Evolutionary conservation across 2,797 vertebrate genomes (phyloP), one percentile per base, ranked within the genome.

Genomic region (Enteromius argenteus): DNA sequence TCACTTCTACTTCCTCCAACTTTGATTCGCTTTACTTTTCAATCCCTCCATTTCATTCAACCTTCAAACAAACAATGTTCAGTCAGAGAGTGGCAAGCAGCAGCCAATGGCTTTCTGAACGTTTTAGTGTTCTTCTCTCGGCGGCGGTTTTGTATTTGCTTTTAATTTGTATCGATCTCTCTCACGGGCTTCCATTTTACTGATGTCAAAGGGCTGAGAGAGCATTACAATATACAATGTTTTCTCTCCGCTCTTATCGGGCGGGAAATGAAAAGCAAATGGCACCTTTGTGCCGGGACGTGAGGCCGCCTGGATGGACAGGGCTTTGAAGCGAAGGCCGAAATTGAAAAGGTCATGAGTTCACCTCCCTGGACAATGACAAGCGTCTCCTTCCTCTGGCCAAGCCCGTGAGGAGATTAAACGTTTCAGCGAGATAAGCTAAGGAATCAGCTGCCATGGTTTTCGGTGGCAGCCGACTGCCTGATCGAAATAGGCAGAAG

Each of bases 91-190:
- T 92, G 91, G 91, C 90, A 84, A 87, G 79, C 77, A 83, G 86
- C 88, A 89, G 88, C 85, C 90, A 92, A 94, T 90, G 88, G 91
- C 92, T 94, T 95, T 94, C 90, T 90, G 89, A 92, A 91, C 86
- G 80, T 80, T 85, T 85, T 89, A 86, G 91, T 91, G 91, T 92
- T 91, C 88, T 86, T 81, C 42, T 84, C 60, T 17, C 87, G 78
- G 56, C 87, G 84, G 76, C 49, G 37, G 86, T 90, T 95, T 94
- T 93, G 90, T 95, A 96, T 96, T 97, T 96, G 94, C 94, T 95
- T 97, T 97, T 96, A 96, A 97, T 97, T 97, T 96, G 92, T 95
- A 96, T 96, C 88, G 94, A 96, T 97, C 94, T 90, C 90, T 86
- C 68, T 88, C 89, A 87, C 71, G 86, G 90, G 87, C 94, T 95